Base-by-base conservation (phyloP, 2,888 invertebrate species). In the Nudaria mundana region DNA sequence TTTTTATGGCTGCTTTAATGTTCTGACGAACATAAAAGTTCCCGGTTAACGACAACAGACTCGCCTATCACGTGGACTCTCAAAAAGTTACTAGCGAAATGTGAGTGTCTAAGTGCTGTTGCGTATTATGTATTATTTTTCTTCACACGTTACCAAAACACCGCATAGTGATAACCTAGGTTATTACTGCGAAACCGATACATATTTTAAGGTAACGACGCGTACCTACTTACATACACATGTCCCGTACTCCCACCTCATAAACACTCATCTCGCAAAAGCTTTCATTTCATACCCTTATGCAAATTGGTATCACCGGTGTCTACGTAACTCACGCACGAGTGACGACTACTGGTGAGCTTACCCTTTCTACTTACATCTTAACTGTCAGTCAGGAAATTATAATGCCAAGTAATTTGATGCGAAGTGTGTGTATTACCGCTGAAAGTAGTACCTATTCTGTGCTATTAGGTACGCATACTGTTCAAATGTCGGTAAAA, bases 351-450 rank as follows among this genome's bases (percentile, higher is more conserved):
- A 44, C 43, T 51, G 47, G 34, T 42, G 37, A 44, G 52, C 59
- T 50, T 68, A 78, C 77, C 79, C 82, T 78, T 82, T 81, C 76
- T 76, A 72, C n/a, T 64, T 67, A 77, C 78, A 72, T 81, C n/a
- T n/a, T n/a, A n/a, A 81, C 74, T 73, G 77, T 73, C 60, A 71
- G 58, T 63, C 71, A 78, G 84, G 84, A 85, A 84, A 86, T 84
- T 84, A 76, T 76, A 58, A 67, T 65, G 59, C 59, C 73, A 74
- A 76, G 74, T 71, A 73, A 63, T 66, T 70, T 61, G 66, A 60
- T n/a, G n/a, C n/a, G n/a, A n/a, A n/a, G n/a, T n/a, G n/a, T n/a
- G n/a, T n/a, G n/a, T n/a, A n/a, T n/a, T n/a, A n/a, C n/a, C n/a
- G n/a, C n/a, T n/a, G n/a, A n/a, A n/a, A n/a, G n/a, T n/a, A n/a